Conservation (phyloP, 2,797 vertebrate genomes). For the Columba guinea region DNA sequence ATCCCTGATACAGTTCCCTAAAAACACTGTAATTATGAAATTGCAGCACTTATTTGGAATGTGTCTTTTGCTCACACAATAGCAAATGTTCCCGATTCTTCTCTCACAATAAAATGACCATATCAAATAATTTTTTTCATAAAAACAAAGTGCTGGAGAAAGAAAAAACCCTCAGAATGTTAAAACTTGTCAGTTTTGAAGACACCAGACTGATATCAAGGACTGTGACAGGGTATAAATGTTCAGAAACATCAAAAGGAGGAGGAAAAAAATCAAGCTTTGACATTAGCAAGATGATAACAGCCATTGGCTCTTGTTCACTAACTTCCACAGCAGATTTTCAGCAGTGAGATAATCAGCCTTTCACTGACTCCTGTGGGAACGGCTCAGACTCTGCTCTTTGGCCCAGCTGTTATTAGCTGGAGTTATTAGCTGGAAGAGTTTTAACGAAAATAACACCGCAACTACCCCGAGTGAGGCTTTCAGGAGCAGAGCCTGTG, state of each 20-base stretch:
- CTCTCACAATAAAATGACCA: neutral
- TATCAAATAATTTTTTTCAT: neutral
- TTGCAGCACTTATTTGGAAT: neutral
- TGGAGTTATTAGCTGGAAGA: neutral
- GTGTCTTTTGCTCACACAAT: neutral
- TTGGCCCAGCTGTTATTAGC: neutral
- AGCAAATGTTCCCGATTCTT: conserved; percentile 1
- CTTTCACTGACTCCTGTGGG: neutral
- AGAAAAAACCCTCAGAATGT: neutral
- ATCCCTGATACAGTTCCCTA: neutral
- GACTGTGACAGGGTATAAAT: neutral
- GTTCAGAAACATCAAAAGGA: neutral
- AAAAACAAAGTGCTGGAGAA: neutral
- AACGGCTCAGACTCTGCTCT: neutral
- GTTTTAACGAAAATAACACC: neutral
- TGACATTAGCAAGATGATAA: neutral
- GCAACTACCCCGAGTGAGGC: neutral
- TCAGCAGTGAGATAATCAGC: neutral
- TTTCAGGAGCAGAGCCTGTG: neutral
- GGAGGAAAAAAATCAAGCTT: neutral
- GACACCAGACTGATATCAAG: neutral
- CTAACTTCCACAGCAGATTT: neutral
- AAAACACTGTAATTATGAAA: neutral
- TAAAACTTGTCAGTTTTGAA: conserved; percentile 2
- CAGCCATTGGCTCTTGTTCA: neutral